Percentiles rank a stretch among this genome's conserved stretches.
phyloP scores from a whole-genome alignment of 2,888 invertebrate species.

The Cremastinae sp. region DNA sequence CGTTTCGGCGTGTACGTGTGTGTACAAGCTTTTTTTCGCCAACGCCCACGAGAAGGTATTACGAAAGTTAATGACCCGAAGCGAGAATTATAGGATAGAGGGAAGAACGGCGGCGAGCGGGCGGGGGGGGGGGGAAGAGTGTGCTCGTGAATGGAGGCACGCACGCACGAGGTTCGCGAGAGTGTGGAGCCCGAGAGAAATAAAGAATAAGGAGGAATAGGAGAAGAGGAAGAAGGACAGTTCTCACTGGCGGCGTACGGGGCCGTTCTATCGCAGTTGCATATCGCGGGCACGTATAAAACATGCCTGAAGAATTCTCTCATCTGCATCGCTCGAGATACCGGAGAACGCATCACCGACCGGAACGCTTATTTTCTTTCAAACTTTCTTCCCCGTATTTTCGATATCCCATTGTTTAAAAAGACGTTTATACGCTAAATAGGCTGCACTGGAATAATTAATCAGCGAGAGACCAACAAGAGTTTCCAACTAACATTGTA shows the following conservation, averaged over 20 bases:
- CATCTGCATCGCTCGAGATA: slow-evolving; percentile 58
- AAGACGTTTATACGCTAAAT: no score
- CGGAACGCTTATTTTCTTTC: slow-evolving; percentile 52
- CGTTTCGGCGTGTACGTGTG: neutral
- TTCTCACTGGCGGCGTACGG: slow-evolving; percentile 24
- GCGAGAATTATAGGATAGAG: slow-evolving; percentile 43
- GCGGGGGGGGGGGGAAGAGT: slow-evolving; percentile 48
- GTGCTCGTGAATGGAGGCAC: slow-evolving; percentile 54
- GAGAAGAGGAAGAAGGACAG: slow-evolving; percentile 37
- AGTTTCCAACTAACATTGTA: no score
- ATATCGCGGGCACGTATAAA: slow-evolving; percentile 59
- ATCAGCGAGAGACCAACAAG: no score
- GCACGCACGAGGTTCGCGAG: slow-evolving; percentile 38
- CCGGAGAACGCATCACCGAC: slow-evolving; percentile 40
- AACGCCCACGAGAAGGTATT: slow-evolving; percentile 43
- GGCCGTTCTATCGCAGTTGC: slow-evolving; percentile 48
- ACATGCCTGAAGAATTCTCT: slow-evolving; percentile 56
- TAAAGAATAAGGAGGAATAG: slow-evolving; percentile 12
- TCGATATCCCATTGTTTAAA: neutral
- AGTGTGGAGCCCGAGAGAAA: slow-evolving; percentile 23
- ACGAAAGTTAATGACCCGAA: slow-evolving; percentile 48
- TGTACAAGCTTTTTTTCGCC: slow-evolving; percentile 28
- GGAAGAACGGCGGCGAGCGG: slow-evolving; percentile 42
- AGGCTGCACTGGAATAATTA: no score
- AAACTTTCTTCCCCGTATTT: slow-evolving; percentile 17